A percentile compares a stretch with the other conserved stretches of the same genome.
These are phyloP conservation scores for Xenus cinereus DNA, from an alignment of 2,113 vertebrate genomes.

Conservation along the genomic window DNA sequence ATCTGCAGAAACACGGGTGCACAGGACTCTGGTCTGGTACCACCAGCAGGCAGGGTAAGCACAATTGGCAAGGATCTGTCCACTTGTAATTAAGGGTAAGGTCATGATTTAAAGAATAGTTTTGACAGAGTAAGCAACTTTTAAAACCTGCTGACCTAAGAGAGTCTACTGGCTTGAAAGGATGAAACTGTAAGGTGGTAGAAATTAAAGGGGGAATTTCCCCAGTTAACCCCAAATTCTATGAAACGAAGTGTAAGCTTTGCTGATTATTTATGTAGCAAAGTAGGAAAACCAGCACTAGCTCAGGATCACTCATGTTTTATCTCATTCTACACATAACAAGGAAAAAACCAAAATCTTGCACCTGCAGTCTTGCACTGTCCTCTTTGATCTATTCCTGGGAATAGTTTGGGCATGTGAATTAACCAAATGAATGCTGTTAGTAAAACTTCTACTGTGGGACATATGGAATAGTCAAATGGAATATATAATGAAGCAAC, in stretches of 20 bases:
- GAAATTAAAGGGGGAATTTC: not conserved
- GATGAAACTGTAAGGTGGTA: not conserved
- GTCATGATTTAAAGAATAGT: not conserved
- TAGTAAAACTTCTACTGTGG: not conserved
- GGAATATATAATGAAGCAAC: not conserved
- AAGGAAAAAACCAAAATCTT: not conserved
- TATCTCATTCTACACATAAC: not conserved
- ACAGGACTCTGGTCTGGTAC: not conserved
- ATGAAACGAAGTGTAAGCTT: not conserved
- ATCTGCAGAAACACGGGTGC: not conserved
- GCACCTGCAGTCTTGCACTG: not conserved
- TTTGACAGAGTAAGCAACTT: not conserved
- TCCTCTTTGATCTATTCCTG: not conserved
- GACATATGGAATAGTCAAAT: not conserved
- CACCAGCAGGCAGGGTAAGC: not conserved
- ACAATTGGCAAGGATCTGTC: not conserved
- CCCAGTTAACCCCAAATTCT: not conserved
- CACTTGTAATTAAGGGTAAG: not conserved
- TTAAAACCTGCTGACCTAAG: not conserved
- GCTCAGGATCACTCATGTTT: not conserved
- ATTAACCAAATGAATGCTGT: not conserved
- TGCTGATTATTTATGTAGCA: not conserved
- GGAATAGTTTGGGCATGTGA: not conserved
- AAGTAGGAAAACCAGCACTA: not conserved
- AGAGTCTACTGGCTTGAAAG: not conserved